Evolutionary conservation across 2,113 vertebrate genomes (phyloP), one percentile per base, ranked within the genome.

Genomic region (Ptychochromis oligacanthus): DNA sequence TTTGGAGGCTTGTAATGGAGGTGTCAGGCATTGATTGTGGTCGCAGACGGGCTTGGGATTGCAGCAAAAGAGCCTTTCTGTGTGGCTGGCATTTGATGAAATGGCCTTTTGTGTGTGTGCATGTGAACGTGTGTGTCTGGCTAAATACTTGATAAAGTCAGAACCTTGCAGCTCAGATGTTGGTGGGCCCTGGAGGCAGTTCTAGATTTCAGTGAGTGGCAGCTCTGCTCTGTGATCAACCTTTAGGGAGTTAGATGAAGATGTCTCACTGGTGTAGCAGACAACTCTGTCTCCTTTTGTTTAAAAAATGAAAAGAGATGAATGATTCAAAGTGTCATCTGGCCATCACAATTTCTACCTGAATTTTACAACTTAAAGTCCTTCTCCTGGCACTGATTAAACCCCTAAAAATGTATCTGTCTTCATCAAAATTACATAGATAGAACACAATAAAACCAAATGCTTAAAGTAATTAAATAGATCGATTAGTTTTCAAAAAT

Each of bases 21-120:
- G 67, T 91, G 92, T 91, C 91, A 87, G 82, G 91, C 91, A 91
- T 75, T 88, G 90, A 83, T 91, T 90, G 86, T 87, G 65, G 83
- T 80, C 7, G 11, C 64, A 82, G 65, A 88, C 61, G 26, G 81
- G 83, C 64, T 56, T 15, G 55, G 67, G 85, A 91, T 75, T 87
- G 88, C 84, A 83, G 82, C 64, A 28, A 85, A 78, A 80, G 90
- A 65, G 89, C 74, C 86, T 87, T 92, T 94, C 87, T 89, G 67
- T 20, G 18, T 2, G 14, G 67, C 75, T 92, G 91, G 84, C 87
- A 87, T 93, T 92, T 90, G 82, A 94, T 93, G 83, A 92, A 92
- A 89, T 87, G 82, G 79, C 75, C 89, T 80, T 93, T 91, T 93
- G 65, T 85, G 75, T 80, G 31, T 75, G 70, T 81, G 82, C 56